Conservation (phyloP, 2,797 vertebrate species). For the Clamator glandarius region DNA sequence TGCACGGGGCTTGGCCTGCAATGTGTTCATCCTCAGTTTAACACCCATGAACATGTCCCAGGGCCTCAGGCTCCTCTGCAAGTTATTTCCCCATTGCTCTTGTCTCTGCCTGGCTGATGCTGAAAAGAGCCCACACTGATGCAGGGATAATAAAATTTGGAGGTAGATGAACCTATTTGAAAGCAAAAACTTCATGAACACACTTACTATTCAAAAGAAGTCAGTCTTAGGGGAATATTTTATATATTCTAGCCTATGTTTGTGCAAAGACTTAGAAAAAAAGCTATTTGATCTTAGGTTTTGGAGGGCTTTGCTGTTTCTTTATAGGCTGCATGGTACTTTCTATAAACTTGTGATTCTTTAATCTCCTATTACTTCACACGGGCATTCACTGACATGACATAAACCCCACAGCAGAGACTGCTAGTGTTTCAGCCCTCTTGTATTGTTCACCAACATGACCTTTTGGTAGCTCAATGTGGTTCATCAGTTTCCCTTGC, state of each 20-base stretch:
- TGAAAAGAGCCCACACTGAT: not conserved
- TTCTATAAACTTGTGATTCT: not conserved
- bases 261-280: not conserved
- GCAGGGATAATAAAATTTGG: not conserved
- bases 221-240: not conserved
- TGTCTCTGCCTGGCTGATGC: not conserved
- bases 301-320: not conserved
- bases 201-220: not conserved
- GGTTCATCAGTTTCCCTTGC: fast-evolving
- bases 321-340: fast-evolving
- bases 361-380: not conserved
- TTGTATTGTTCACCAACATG: not conserved
- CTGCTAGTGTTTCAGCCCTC: not conserved
- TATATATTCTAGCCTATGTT: not conserved
- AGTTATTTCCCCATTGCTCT: not conserved
- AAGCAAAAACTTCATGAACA: not conserved
- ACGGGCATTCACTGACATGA: not conserved
- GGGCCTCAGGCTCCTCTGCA: not conserved
- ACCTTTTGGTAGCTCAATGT: not conserved
- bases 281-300: not conserved
- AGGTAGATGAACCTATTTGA: not conserved
- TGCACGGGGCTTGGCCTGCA: not conserved
- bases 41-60: fast-evolving
- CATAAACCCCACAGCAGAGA: not conserved
- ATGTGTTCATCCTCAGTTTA: fast-evolving